Evolutionary conservation across 2,797 vertebrate genomes (phyloP), one percentile per base, ranked within the genome.

Genomic region (Hephaestus fuliginosus): DNA sequence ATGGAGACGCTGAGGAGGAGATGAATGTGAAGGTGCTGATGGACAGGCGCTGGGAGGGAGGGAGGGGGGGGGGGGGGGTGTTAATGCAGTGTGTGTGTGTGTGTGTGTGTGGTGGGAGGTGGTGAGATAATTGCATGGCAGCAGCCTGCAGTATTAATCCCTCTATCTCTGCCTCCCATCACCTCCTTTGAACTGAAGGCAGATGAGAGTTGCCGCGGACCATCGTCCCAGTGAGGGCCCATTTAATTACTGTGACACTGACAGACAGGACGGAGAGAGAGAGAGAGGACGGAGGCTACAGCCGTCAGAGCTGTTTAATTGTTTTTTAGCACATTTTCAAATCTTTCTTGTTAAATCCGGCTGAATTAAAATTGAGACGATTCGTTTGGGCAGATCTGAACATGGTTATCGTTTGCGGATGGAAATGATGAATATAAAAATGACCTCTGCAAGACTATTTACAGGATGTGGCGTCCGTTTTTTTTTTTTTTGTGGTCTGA

Each of bases 171-270:
- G 66, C 70, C 72, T 80, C 77, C 68, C 5, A 65, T 90, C 84
- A 66, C 68, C 86, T 74, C 74, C 88, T 87, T 67, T 88, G 83
- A 91, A 85, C 88, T 79, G 71, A 57, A 74, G 73, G 76, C 74
- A 82, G 78, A 85, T 70, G 78, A 91, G 77, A 77, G 77, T 48
- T 70, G 28, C 74, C 15, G 52, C 53, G 43, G 85, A 81, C 15
- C 48, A 72, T 17, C 25, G 51, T 73, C 84, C 73, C 70, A 62
- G 51, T 5, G 86, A 83, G 73, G 63, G 28, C 7, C 7, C 3
- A 72, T 84, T 89, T 90, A 86, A 90, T 89, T 86, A 85, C 62
- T 81, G 67, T 68, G 58, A 71, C 70, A 76, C 56, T 10, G 22
- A 79, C 41, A 39, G 70, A 63, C 52, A 64, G 53, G 56, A 52